Conservation (phyloP, 2,113 vertebrate species). For the Spizaetus ornatus region DNA sequence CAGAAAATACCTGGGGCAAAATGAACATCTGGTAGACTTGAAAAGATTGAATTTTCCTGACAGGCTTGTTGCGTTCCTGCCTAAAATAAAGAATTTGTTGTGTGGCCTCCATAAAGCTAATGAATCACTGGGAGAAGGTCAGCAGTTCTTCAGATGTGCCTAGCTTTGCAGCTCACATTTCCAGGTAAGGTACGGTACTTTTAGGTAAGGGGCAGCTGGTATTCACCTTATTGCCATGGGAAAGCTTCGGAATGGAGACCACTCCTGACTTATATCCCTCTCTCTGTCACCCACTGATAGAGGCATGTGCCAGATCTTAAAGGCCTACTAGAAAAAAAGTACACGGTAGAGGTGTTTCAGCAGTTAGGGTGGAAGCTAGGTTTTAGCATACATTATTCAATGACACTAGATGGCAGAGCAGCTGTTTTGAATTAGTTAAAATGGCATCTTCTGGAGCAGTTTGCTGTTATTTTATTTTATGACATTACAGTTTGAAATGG, state of each 20-base stretch:
- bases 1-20: neutral
- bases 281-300: neutral
- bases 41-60: neutral
- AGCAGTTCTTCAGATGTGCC: neutral
- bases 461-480: neutral
- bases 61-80: neutral
- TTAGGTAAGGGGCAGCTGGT: neutral
- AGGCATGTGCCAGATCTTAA: neutral
- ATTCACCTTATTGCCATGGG: neutral
- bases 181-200: neutral
- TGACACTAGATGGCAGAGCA: conserved; percentile 59
- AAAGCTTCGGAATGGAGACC: neutral
- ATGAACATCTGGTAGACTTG: neutral
- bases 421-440: conserved; percentile 2
- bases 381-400: neutral
- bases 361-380: neutral
- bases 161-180: neutral
- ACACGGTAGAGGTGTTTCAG: neutral
- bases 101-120: neutral
- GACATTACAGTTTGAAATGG: neutral
- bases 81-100: neutral
- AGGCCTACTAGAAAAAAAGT: neutral
- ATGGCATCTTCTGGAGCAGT: neutral
- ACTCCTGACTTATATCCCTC: neutral
- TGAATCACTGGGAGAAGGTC: neutral